These are phyloP conservation scores for Venusia cambrica DNA, from an alignment of 2,888 invertebrate species.

Conservation along the genomic window DNA sequence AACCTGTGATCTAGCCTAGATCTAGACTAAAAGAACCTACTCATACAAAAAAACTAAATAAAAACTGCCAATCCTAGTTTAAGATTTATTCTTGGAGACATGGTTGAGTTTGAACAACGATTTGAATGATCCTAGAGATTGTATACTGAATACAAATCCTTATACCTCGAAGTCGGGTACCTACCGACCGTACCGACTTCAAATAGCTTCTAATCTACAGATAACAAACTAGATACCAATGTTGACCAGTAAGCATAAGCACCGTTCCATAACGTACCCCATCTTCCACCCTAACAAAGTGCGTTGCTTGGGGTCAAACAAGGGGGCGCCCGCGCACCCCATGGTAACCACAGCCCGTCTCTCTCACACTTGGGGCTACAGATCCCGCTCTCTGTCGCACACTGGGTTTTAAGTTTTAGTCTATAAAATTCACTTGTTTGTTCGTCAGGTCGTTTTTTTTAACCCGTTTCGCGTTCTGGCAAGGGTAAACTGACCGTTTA, in stretches of 20 bases:
- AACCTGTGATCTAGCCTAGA: too few relatives aligned
- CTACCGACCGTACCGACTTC: too few relatives aligned
- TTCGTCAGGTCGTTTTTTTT: conserved; percentile 16
- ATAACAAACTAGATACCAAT: too few relatives aligned
- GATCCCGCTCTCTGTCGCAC: conserved; percentile 9
- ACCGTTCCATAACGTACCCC: conserved; percentile 29
- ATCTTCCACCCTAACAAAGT: conserved; percentile 20
- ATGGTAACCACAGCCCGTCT: conserved; percentile 6
- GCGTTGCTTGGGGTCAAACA: conserved; percentile 33
- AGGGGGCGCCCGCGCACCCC: conserved; percentile 46
- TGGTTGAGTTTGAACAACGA: too few relatives aligned
- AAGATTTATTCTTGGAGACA: too few relatives aligned
- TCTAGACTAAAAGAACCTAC: too few relatives aligned
- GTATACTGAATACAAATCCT: too few relatives aligned
- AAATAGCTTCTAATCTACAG: too few relatives aligned
- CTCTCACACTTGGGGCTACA: conserved; percentile 10
- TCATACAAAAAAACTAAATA: too few relatives aligned
- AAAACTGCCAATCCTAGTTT: too few relatives aligned
- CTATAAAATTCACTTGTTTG: conserved; percentile 25
- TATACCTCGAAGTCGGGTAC: too few relatives aligned
- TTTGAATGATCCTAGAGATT: too few relatives aligned
- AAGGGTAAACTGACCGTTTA: conserved; percentile 17
- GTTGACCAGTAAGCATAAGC: conserved; percentile 15
- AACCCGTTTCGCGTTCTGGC: conserved; percentile 16
- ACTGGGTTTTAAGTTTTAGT: conserved; percentile 11